These are phyloP conservation scores for Caenorhabditis plicata DNA, from an alignment of 2,888 invertebrate genomes.

Conservation along the genomic window DNA sequence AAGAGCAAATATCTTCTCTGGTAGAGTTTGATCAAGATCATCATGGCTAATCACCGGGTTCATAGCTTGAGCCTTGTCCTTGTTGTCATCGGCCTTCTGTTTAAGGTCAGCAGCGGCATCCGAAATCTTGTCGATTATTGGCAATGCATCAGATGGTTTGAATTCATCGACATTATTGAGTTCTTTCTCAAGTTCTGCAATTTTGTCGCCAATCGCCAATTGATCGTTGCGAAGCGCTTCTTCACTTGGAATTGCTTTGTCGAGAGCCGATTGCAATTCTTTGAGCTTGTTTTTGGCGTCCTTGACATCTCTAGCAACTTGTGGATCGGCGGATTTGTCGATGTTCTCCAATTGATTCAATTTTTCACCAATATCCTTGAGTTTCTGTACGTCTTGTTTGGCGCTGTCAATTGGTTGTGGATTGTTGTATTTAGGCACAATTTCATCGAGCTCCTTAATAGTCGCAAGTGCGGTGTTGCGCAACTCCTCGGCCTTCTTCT, in stretches of 20 bases:
- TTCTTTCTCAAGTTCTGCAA: not conserved
- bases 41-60: conserved; percentile 13
- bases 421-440: conserved; percentile 26
- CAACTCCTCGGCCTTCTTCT: conserved; percentile 30
- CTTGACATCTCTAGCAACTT: conserved; percentile 11
- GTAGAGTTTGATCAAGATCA: conserved; percentile 26
- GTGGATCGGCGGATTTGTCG: conserved; percentile 6
- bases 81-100: conserved; percentile 5
- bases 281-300: conserved; percentile 17
- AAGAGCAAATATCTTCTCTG: conserved; percentile 22
- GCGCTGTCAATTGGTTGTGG: conserved; percentile 29
- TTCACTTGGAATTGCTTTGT: conserved; percentile 7
- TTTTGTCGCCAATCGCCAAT: not conserved
- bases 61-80: conserved; percentile 2
- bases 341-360: not conserved
- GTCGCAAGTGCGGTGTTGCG: conserved; percentile 13
- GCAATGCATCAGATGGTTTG: conserved; percentile 3
- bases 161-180: conserved; percentile 2
- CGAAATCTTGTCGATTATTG: conserved; percentile 13
- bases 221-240: conserved; percentile 3
- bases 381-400: conserved; percentile 19
- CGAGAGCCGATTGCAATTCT: conserved; percentile 7
- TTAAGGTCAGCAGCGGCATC: conserved; percentile 12
- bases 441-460: conserved; percentile 18
- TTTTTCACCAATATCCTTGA: conserved; percentile 16